phyloP scores from a whole-genome alignment of 2,888 invertebrate genomes.

The Tolmerus cingulatus region DNA sequence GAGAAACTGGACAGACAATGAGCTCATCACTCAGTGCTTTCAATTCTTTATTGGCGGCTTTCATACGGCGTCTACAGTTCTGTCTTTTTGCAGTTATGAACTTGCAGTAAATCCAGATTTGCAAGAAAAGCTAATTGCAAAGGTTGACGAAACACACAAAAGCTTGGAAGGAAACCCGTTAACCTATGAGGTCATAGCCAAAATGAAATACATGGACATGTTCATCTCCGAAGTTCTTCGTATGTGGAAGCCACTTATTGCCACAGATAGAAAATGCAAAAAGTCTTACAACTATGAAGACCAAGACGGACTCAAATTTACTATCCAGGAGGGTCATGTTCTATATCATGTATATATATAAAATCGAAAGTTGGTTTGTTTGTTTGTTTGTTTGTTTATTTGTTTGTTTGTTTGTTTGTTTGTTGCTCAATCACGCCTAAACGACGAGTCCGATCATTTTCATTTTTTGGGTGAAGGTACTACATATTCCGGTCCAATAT shows the following conservation, averaged over 20 bases:
- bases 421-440: too few species aligned
- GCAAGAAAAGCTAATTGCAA: constrained; percentile 66
- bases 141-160: constrained; percentile 65
- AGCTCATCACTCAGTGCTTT: constrained; percentile 68
- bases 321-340: constrained; percentile 55
- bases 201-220: constrained; percentile 70
- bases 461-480: too few species aligned
- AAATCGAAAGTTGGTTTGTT: too few species aligned
- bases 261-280: constrained; percentile 65
- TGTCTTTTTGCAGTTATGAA: constrained; percentile 68
- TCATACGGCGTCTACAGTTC: constrained; percentile 66
- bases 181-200: constrained; percentile 67
- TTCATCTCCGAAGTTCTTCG: constrained; percentile 66
- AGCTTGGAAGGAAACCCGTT: constrained; percentile 64
- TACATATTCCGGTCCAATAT: too few species aligned
- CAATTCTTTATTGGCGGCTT: constrained; percentile 69
- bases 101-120: constrained; percentile 68
- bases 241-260: constrained; percentile 66
- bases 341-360: too few species aligned
- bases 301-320: constrained; percentile 53
- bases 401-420: too few species aligned
- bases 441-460: too few species aligned
- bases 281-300: constrained; percentile 64
- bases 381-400: too few species aligned
- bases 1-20: constrained; percentile 63